Evolutionary conservation across 2,113 vertebrate genomes (phyloP).

Genomic region (Oncorhynchus kisutch): DNA sequence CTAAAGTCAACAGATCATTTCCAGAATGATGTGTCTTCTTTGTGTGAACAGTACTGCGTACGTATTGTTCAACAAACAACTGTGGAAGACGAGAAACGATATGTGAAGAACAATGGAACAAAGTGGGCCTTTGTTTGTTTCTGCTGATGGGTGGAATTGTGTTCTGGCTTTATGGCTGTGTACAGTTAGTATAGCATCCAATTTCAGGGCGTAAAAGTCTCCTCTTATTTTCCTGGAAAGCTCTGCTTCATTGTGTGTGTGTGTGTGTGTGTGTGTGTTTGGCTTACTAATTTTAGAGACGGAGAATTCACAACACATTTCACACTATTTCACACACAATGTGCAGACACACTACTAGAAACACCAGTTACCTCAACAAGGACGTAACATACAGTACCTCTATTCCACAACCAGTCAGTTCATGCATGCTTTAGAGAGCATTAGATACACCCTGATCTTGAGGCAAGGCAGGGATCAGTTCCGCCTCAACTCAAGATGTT

Average conservation of each 20-base stretch:
- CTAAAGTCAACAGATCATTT: conserved; percentile 40
- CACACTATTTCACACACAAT: background rate
- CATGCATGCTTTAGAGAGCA: background rate
- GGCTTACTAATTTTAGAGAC: conserved; percentile 19
- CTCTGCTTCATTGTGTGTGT: conserved; percentile 23
- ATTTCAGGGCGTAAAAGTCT: conserved; percentile 24
- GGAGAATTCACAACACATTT: background rate
- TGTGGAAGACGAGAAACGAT: conserved; percentile 39
- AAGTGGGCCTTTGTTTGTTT: conserved; percentile 41
- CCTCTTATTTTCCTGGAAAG: conserved; percentile 30
- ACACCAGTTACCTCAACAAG: background rate
- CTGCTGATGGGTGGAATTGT: conserved; percentile 29
- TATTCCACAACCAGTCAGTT: background rate
- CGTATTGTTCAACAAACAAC: background rate
- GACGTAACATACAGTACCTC: background rate
- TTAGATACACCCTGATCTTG: too few species aligned
- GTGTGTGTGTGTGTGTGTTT: background rate
- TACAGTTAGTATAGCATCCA: conserved; percentile 24
- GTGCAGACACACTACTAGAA: background rate
- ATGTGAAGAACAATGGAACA: conserved; percentile 39
- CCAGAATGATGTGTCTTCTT: conserved; percentile 43
- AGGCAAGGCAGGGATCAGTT: too few species aligned
- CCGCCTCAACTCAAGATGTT: too few species aligned
- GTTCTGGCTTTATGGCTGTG: conserved; percentile 23
- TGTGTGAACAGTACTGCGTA: conserved; percentile 25